Percentiles rank a stretch among this genome's conserved stretches.
These are phyloP conservation scores for Chaitophorus viminalis DNA, from an alignment of 2,888 invertebrate species.

Conservation along the genomic window DNA sequence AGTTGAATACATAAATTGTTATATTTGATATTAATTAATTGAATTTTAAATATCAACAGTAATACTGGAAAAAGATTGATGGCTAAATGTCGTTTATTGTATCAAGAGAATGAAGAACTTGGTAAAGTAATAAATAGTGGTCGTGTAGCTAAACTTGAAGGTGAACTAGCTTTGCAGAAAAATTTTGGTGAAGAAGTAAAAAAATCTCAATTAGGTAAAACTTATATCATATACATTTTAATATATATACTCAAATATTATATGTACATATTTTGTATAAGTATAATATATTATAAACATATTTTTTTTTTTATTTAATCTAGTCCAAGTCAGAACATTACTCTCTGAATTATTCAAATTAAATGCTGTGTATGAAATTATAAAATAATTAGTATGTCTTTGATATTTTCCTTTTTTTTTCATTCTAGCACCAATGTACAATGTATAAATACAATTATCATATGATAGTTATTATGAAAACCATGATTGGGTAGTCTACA, in stretches of 20 bases:
- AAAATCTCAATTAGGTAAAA: constrained; percentile 90
- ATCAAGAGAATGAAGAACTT: constrained; percentile 97
- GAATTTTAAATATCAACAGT: constrained; percentile 68
- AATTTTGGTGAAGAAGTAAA: constrained; percentile 96
- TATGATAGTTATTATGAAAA: too few relatives aligned
- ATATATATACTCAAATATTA: neutral
- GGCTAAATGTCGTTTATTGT: constrained; percentile 94
- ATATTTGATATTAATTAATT: neutral
- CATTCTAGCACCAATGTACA: too few relatives aligned
- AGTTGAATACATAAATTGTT: constrained; percentile 36
- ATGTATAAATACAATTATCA: too few relatives aligned
- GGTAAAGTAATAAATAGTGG: constrained; percentile 96
- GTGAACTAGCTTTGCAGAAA: constrained; percentile 93
- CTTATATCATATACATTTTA: constrained; percentile 3
- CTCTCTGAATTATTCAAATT: too few relatives aligned
- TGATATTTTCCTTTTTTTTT: too few relatives aligned
- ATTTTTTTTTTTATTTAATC: too few relatives aligned
- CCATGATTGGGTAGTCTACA: too few relatives aligned
- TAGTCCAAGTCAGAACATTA: too few relatives aligned
- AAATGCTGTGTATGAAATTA: too few relatives aligned
- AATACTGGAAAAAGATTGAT: constrained; percentile 97
- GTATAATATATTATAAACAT: too few relatives aligned
- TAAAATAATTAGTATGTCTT: too few relatives aligned
- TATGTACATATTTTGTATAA: too few relatives aligned
- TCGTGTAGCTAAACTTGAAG: constrained; percentile 92